Base-by-base conservation (phyloP, 2,113 vertebrate species). In the Colius striatus region DNA sequence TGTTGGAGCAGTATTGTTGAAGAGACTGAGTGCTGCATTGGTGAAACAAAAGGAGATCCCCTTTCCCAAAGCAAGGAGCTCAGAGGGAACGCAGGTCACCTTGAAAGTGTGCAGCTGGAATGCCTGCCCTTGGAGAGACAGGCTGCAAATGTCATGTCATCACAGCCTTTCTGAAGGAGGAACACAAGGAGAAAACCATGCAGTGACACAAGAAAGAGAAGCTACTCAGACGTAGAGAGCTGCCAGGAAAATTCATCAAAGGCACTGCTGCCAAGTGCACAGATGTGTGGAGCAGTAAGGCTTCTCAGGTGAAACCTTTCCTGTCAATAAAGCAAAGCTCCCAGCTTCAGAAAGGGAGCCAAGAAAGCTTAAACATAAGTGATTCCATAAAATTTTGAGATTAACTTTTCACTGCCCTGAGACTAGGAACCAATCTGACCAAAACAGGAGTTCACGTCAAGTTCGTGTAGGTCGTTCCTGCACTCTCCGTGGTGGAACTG, bases 281-380 rank as follows among this genome's bases (percentile, higher is more conserved):
- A 83, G 82, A 61, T 76, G 51, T 66, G 36, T 83, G 75, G 36
- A 94, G 25, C 85, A 66, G 58, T 41, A 50, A 32, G 41, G 43
- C 58, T 93, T 82, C 85, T 90, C 41, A 76, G 63, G 75, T 93
- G 63, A 70, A 93, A 80, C 10, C 50, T 90, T 80, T 79, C 54
- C 32, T 76, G 61, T 70, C 51, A 80, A 11, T 76, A 82, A 87
- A 72, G 43, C 29, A 36, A 61, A 83, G 18, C 60, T 85, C 22
- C 50, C 41, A 92, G 25, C 78, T 94, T 94, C 50, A 86, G 83
- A 89, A 89, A 47, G 32, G 41, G 43, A 85, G 29, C 7, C 36
- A 93, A 29, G 43, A 86, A 63, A 29, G 26, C 48, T 86, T 60
- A 66, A 83, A 13, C 29, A 38, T 57, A 66, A n/a, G 16, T 48